These are phyloP conservation scores for Hemithea aestivaria DNA, from an alignment of 2,888 invertebrate genomes.

Conservation along the genomic window DNA sequence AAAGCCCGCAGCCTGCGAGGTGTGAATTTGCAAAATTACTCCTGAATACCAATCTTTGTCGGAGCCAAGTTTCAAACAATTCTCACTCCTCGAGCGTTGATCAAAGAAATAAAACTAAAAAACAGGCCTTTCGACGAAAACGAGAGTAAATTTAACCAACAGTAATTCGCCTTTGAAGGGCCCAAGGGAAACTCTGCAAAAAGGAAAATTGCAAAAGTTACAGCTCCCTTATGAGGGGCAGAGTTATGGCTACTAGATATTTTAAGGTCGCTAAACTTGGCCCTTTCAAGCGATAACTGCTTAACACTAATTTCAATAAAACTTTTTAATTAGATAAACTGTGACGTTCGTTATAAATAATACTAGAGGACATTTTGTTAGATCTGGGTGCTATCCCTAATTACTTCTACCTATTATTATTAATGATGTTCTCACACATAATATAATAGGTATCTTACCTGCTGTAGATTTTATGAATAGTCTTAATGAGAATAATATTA, in stretches of 20 bases:
- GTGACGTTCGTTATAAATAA: too few relatives aligned
- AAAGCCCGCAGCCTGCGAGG: slow-evolving; percentile 35
- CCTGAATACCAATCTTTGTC: slow-evolving; percentile 66
- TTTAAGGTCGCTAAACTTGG: slow-evolving; percentile 37
- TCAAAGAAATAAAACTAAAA: slow-evolving; percentile 77
- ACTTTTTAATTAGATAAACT: slow-evolving; percentile 7
- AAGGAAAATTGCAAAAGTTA: slow-evolving; percentile 76
- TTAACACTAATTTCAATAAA: slow-evolving; percentile 26
- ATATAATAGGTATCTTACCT: too few relatives aligned
- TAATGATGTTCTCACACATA: too few relatives aligned
- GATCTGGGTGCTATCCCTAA: too few relatives aligned
- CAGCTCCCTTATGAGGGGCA: slow-evolving; percentile 63
- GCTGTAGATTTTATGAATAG: too few relatives aligned
- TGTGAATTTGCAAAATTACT: slow-evolving; percentile 69
- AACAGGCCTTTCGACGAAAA: slow-evolving; percentile 58
- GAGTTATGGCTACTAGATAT: slow-evolving; percentile 57
- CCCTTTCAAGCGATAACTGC: slow-evolving; percentile 28
- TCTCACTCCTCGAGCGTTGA: slow-evolving; percentile 68
- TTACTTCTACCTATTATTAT: too few relatives aligned
- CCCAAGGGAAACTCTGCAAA: slow-evolving; percentile 52
- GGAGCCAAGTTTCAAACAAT: slow-evolving; percentile 67
- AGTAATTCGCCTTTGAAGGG: slow-evolving; percentile 75
- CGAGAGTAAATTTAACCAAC: slow-evolving; percentile 75
- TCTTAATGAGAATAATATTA: too few relatives aligned
- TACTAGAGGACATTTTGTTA: too few relatives aligned